Conservation (phyloP, 2,113 vertebrate genomes). For the Hemicordylus capensis region DNA sequence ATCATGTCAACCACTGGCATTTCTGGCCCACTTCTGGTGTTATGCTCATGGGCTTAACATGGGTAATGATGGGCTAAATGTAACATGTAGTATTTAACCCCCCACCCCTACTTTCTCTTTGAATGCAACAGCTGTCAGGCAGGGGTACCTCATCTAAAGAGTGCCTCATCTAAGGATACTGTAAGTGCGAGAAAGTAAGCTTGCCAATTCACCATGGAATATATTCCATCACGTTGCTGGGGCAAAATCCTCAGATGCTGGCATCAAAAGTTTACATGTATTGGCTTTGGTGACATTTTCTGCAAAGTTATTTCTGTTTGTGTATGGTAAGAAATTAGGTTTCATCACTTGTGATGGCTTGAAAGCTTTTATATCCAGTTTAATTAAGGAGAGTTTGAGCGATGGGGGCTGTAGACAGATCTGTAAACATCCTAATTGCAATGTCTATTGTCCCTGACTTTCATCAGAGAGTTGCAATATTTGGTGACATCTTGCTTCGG, state of each 20-base stretch:
- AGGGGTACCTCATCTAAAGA: too few relatives aligned
- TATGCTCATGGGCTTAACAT: too few relatives aligned
- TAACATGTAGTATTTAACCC: too few relatives aligned
- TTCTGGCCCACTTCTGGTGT: too few relatives aligned
- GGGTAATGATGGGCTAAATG: too few relatives aligned
- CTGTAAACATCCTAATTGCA: constrained; percentile 17
- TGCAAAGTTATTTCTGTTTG: constrained; percentile 2
- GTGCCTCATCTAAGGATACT: background rate
- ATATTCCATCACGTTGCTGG: background rate
- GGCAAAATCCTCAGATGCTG: background rate
- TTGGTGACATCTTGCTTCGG: constrained; percentile 19
- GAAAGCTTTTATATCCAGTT: constrained; percentile 30
- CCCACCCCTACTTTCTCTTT: background rate
- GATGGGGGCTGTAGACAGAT: background rate
- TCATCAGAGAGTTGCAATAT: background rate
- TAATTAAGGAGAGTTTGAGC: constrained; percentile 13
- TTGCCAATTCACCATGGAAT: background rate
- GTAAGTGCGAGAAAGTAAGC: background rate
- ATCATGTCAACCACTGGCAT: too few relatives aligned
- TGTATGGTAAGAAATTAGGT: constrained; percentile 17
- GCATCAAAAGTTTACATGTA: background rate
- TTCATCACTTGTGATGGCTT: constrained; percentile 1
- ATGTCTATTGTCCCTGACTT: constrained; percentile 24
- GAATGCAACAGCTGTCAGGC: background rate
- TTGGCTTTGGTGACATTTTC: background rate